Base-by-base conservation (phyloP, 2,797 vertebrate species). In the Spinus olivaceus region DNA sequence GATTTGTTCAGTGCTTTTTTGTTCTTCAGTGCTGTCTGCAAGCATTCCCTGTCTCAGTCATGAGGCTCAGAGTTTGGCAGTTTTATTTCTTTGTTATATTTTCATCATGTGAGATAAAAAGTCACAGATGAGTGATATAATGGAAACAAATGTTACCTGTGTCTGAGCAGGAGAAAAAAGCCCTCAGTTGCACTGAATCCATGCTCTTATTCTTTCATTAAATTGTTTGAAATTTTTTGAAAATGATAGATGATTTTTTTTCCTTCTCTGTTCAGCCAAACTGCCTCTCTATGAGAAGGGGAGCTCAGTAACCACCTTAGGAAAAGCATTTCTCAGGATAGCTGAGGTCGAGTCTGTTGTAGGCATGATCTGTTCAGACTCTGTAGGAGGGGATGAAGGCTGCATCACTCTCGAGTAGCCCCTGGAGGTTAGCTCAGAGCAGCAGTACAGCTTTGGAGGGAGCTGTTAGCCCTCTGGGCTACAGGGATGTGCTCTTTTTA, bases 391-490 rank as follows among this genome's bases (percentile, higher is more conserved):
- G 84, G 84, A 87, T 92, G 72, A 96, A 97, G 94, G 85, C 92
- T 92, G 81, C 86, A 33, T 93, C 83, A 41, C 66, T 96, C 92
- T 89, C 3, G 30, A 97, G 88, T 92, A 96, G 96, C 97, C 97
- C 97, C 97, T 91, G 92, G 97, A 97, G 97, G 94, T 97, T 97
- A 94, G 93, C 97, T 97, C 20, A 87, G 69, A 97, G 97, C 95
- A 95, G 96, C 76, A 33, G 56, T 44, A 82, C 85, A 84, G 94
- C 97, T 96, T 97, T 97, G 96, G 95, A 97, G 95, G 89, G 97
- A 94, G 88, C 96, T 98, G 97, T 97, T 96, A 98, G 97, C 97
- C 97, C 97, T 98, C 96, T 98, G 97, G 97, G 97, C 97, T 97
- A 98, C 97, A 97, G 97, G 76, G 72, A 94, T 97, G 77, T 93